Evolutionary conservation across 2,888 invertebrate genomes (phyloP), one percentile per base, ranked within the genome.

Genomic region (Stenodema calcarata): DNA sequence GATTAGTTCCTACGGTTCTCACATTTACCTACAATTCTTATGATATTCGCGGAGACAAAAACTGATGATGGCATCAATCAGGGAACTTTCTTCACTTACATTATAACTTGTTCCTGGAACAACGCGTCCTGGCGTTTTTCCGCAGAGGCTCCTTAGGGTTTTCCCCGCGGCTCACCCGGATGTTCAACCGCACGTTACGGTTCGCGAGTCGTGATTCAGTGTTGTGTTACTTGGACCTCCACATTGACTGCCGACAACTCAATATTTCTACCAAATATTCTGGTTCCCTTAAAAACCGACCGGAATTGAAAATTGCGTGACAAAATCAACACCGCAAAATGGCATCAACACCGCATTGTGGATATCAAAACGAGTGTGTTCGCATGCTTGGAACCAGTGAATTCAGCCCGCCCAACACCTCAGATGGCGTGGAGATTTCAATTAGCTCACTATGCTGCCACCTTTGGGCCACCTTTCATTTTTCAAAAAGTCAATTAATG

Each of bases 401-500:
- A n/a, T 9, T 11, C 23, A 6, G 23, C 18, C 23, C 27, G 23
- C 23, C 23, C 27, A 23, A 62, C 62, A 62, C 62, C 62, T 11
- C 62, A 27, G 62, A 23, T 62, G 62, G 23, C 62, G 62, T 7
- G 62, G 62, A 62, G 23, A 62, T 62, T 62, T 62, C 62, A 62
- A 62, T 62, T 62, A 62, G 18, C 62, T 23, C 62, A 23, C 23
- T 12, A 35, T n/a, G n/a, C 54, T 54, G n/a, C 54, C 18, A 54
- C 54, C 54, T 23, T 18, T n/a, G 41, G 62, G 23, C 62, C 23
- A 9, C 62, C 62, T n/a, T 23, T 62, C 80, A 54, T 80, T 80
- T 80, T 80, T 80, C 80, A 80, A 80, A 50, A 80, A 30, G 30
- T 62, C 28, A 80, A 80, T 80, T 80, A 80, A 54, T 50, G 54